Evolutionary conservation across 2,113 vertebrate genomes (phyloP), one percentile per base, ranked within the genome.

Genomic region (Actenoides hombroni): DNA sequence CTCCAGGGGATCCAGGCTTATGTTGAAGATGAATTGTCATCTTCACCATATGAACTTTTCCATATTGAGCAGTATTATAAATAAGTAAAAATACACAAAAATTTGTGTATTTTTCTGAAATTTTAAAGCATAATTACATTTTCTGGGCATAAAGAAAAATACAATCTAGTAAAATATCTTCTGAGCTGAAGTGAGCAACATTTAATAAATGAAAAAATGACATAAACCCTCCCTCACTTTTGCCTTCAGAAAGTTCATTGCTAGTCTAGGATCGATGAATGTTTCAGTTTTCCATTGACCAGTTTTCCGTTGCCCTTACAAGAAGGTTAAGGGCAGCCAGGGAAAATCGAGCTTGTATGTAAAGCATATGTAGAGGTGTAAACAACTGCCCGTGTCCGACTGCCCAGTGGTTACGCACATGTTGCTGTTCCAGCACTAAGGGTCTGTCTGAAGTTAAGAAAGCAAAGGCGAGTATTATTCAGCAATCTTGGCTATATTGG

Each of bases 401-500:
- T 48, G 56, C 51, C 75, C 53, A 11, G 18, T 25, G 26, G 42
- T 71, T n/a, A 15, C 39, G 49, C 23, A 28, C 51, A 6, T 0
- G 0, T 0, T 9, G 48, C 85, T 80, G 17, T 13, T 67, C 42
- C 35, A 57, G 29, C 13, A 11, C 13, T 13, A 4, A 26, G 33
- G 37, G 17, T 33, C n/a, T 53, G 51, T 15, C 42, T 69, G 33
- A 42, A 39, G 29, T 26, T 56, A 39, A 28, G 31, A 51, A 64
- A 56, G 18, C 1, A 2, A 93, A 6, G 29, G 2, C 10, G 21
- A 77, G 49, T 83, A 77, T 86, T 73, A 40, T 37, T 93, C 59
- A 65, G 71, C 31, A 93, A 46, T 31, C 48, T 53, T 54, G 59
- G 25, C 54, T 23, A 7, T 53, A 39, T 59, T 7, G 13, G 15